phyloP scores from a whole-genome alignment of 2,888 invertebrate species.

The Chymomyza fuscimana region DNA sequence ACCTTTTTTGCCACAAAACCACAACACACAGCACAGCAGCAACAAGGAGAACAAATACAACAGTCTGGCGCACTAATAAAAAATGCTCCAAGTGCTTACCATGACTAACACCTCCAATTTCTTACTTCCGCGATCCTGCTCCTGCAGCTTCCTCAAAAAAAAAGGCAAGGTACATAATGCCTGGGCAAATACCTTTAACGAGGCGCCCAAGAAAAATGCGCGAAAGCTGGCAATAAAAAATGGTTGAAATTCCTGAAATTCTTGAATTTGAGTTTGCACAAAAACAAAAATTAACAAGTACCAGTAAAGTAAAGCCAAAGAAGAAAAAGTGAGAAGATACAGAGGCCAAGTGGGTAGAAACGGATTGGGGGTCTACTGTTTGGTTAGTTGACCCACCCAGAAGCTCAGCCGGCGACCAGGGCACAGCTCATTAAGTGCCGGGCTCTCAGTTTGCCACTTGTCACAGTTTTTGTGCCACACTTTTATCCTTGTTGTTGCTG shows the following conservation, averaged over 20 bases:
- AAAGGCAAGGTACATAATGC: not conserved
- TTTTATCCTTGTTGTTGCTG: constrained; percentile 1
- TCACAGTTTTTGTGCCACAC: constrained; percentile 19
- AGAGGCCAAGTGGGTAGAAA: not conserved
- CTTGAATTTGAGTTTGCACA: constrained; percentile 22
- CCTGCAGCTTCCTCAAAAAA: constrained; percentile 14
- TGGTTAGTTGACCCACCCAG: not conserved
- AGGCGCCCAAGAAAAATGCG: constrained; percentile 43
- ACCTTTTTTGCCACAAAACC: constrained; percentile 41
- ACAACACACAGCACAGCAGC: constrained; percentile 27
- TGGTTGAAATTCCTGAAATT: constrained; percentile 53
- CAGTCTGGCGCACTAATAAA: constrained; percentile 18
- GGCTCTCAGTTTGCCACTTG: constrained; percentile 47
- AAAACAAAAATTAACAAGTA: not conserved
- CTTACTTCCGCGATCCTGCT: not conserved
- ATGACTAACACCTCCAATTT: not conserved
- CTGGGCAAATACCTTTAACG: constrained; percentile 6
- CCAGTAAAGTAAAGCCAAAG: not conserved
- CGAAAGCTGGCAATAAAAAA: constrained; percentile 72
- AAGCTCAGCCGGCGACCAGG: constrained; percentile 5
- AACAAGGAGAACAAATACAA: constrained; percentile 23
- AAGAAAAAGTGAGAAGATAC: constrained; percentile 6
- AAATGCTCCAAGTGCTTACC: not conserved
- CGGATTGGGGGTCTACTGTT: not conserved
- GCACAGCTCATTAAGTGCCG: constrained; percentile 65